Evolutionary conservation across 2,797 vertebrate species (phyloP).

Genomic region (Menidia menidia): DNA sequence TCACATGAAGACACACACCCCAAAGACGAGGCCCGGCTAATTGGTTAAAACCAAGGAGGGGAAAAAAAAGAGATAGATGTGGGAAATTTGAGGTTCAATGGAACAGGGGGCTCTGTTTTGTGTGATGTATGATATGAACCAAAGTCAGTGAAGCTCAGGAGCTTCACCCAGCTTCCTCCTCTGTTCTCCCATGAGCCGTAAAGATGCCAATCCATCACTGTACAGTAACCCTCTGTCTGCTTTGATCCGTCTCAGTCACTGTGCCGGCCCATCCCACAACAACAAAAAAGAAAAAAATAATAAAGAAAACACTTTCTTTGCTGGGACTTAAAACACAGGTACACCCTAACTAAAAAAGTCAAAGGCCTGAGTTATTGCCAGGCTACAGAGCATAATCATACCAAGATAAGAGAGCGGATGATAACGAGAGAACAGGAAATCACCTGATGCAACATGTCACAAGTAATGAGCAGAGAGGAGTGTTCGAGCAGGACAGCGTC

Average conservation of each 20-base stretch:
- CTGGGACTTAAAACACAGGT: constrained; percentile 41
- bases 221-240: constrained; percentile 63
- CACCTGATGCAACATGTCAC: constrained; percentile 48
- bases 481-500: constrained; percentile 11
- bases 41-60: constrained; percentile 22
- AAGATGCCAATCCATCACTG: constrained; percentile 76
- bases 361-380: constrained; percentile 43
- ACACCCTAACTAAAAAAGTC: constrained; percentile 50
- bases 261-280: constrained; percentile 53
- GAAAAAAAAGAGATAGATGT: constrained; percentile 28
- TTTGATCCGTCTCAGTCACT: constrained; percentile 67
- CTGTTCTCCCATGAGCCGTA: constrained; percentile 43
- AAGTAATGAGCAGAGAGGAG: constrained; percentile 23
- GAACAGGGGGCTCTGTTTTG: constrained; percentile 44
- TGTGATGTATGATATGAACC: constrained; percentile 63
- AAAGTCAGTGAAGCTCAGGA: constrained; percentile 49
- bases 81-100: constrained; percentile 28
- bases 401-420: constrained; percentile 48
- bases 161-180: constrained; percentile 32
- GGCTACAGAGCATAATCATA: constrained; percentile 19
- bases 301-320: constrained; percentile 35
- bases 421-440: constrained; percentile 55
- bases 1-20: constrained; percentile 60
- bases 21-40: constrained; percentile 36
- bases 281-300: constrained; percentile 23